Conservation (phyloP, 2,113 vertebrate species). For the Tautogolabrus adspersus region DNA sequence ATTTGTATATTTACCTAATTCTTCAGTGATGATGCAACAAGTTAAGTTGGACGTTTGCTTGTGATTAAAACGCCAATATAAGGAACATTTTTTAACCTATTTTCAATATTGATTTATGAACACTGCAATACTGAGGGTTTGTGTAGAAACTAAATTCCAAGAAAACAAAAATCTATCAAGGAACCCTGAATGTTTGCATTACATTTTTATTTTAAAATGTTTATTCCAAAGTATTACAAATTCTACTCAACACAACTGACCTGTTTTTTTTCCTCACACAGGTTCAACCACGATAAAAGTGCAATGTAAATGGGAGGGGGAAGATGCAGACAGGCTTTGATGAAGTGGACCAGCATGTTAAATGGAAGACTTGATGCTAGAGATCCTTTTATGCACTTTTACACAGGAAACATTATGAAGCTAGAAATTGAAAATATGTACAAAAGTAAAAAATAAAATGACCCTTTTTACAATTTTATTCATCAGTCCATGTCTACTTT, state of each 20-base stretch:
- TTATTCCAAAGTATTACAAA: neutral
- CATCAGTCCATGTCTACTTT: conserved; percentile 11
- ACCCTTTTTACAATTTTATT: conserved; percentile 41
- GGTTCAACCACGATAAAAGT: neutral
- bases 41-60: too few species aligned
- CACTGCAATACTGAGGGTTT: too few species aligned
- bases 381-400: neutral
- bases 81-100: too few species aligned
- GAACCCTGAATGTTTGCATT: neutral
- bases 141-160: too few species aligned
- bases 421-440: neutral
- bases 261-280: neutral
- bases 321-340: neutral
- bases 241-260: neutral
- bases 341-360: neutral
- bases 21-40: too few species aligned
- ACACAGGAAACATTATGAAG: neutral
- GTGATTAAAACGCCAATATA: too few species aligned
- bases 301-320: neutral
- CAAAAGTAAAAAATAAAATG: neutral
- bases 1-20: too few species aligned
- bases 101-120: too few species aligned
- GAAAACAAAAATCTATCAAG: neutral
- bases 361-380: neutral
- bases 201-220: neutral